phyloP scores from a whole-genome alignment of 2,888 invertebrate genomes.

The Pseudolycoriella hygida region DNA sequence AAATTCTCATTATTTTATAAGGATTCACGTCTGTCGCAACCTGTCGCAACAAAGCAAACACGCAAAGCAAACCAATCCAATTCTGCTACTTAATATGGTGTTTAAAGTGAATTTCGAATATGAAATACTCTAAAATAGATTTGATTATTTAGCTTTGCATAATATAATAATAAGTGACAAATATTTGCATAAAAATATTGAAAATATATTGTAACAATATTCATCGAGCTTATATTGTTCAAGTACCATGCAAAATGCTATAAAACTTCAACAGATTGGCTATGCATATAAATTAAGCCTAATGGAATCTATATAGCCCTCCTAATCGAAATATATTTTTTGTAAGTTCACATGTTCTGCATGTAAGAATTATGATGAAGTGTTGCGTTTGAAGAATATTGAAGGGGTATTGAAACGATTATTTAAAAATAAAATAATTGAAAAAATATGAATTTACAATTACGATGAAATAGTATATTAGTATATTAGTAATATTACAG shows the following conservation, averaged over 20 bases:
- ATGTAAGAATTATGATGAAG: constrained; percentile 7
- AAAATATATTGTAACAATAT: neutral
- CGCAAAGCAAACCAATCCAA: too few species aligned
- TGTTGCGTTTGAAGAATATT: neutral
- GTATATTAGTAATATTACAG: too few species aligned
- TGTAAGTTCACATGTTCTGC: constrained; percentile 8
- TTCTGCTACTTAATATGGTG: too few species aligned
- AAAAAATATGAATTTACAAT: constrained; percentile 8
- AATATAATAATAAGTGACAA: neutral
- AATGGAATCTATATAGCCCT: constrained; percentile 16
- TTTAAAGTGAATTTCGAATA: too few species aligned
- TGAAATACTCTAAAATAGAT: too few species aligned
- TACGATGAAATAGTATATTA: constrained; percentile 2
- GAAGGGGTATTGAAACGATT: neutral
- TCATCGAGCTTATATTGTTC: neutral
- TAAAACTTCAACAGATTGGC: constrained; percentile 29
- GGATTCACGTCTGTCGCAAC: too few species aligned
- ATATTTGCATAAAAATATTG: constrained; percentile 1
- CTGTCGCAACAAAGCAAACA: too few species aligned
- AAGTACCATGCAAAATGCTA: constrained; percentile 18
- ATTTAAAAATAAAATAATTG: constrained; percentile 6
- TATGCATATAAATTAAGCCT: constrained; percentile 32
- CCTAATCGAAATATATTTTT: too few species aligned
- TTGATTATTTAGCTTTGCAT: too few species aligned
- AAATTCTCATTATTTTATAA: too few species aligned